phyloP scores from a whole-genome alignment of 2,888 invertebrate species.

The Eupsilia transversa region DNA sequence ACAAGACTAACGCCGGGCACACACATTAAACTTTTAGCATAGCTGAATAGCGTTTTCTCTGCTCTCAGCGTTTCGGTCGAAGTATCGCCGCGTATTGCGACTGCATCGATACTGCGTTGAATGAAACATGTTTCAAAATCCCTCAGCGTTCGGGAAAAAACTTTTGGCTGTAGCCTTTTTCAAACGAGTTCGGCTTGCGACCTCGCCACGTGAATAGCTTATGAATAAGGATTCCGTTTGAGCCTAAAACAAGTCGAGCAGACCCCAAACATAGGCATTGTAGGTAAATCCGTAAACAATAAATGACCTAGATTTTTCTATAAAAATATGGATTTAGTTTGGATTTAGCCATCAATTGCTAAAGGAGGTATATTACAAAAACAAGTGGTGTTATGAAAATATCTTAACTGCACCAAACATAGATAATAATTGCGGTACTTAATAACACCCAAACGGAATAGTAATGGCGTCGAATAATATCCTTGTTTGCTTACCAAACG shows the following conservation, averaged over 20 bases:
- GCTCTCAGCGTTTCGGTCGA: constrained; percentile 24
- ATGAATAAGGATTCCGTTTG: constrained; percentile 40
- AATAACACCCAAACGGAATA: constrained; percentile 10
- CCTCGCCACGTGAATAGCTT: constrained; percentile 38
- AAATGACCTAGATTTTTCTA: neutral
- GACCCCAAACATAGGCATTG: neutral
- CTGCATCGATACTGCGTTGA: constrained; percentile 44
- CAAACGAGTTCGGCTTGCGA: constrained; percentile 36
- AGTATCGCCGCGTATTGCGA: constrained; percentile 31
- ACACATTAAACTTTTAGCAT: constrained; percentile 48
- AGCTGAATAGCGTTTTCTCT: constrained; percentile 42
- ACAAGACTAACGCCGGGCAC: constrained; percentile 26
- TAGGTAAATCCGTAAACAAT: neutral
- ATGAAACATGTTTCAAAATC: constrained; percentile 54
- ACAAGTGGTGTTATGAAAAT: neutral
- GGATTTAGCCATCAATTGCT: neutral
- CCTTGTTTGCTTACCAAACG: constrained; percentile 46
- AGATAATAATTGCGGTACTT: neutral
- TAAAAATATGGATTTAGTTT: neutral
- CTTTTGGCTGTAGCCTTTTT: constrained; percentile 39
- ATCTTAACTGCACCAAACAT: neutral
- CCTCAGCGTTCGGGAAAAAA: constrained; percentile 37
- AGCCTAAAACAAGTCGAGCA: constrained; percentile 3
- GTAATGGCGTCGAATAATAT: constrained; percentile 33
- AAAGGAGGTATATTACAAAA: neutral